Evolutionary conservation across 2,797 vertebrate species (phyloP), one percentile per base, ranked within the genome.

Genomic region (Micrastur ruficollis): DNA sequence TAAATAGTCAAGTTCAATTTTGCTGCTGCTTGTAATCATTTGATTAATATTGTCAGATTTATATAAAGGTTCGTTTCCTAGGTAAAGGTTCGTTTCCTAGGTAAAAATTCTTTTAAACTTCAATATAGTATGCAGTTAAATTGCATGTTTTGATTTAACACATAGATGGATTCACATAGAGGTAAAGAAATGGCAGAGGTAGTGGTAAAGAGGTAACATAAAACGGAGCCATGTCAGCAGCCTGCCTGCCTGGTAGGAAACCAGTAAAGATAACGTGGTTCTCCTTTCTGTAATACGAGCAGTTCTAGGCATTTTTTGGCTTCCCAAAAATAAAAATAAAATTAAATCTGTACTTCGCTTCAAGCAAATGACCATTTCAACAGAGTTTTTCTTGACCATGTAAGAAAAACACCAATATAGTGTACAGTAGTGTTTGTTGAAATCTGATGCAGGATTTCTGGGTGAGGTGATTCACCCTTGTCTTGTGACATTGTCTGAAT

Each of bases 341-440:
- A 65, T 49, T 25, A 53, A 61, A 49, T 61, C 14, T 72, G 6
- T 88, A 11, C 26, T 84, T 74, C 13, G 7, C 5, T 78, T 47
- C 23, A 70, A 81, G 27, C 16, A 76, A 68, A 13, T 68, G 4
- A 31, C 21, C 12, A 1, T 81, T 89, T 58, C 46, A 58, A 6
- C 27, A 31, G 10, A 34, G 21, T 9, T 86, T 86, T 70, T 81
- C 74, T 86, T 81, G 31, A 58, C 31, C 9, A 9, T 2, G 0
- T 56, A 46, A 56, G 79, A 31, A 61, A 58, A 83, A 36, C 3
- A 6, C 5, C 31, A 67, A 2, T 0, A 0, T 22, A 44, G 21
- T 21, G 6, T 83, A 25, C 17, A 25, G 0, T 5, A 40, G 8
- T 27, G 5, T 71, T 78, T 8, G 20, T 29, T 74, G 84, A 72